Evolutionary conservation across 2,888 invertebrate species (phyloP).

Genomic region (Trileptium ribeirensis): DNA sequence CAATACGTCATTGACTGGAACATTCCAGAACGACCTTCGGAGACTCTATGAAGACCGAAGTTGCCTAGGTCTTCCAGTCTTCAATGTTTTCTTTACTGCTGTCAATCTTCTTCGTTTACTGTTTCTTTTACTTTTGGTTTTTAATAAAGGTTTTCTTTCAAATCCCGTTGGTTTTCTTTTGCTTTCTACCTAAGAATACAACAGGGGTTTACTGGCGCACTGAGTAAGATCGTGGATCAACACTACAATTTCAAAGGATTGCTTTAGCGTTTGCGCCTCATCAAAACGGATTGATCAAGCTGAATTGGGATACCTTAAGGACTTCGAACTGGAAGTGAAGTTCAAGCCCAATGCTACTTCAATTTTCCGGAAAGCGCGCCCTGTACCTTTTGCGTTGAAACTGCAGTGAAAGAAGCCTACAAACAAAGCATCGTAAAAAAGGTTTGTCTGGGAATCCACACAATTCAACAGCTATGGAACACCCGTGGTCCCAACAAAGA

Average conservation of each 20-base stretch:
- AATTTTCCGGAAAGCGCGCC: slow-evolving; percentile 2
- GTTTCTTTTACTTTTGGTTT: too few species aligned
- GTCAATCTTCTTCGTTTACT: too few species aligned
- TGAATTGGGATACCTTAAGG: background rate
- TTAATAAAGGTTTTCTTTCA: background rate
- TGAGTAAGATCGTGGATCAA: slow-evolving; percentile 4
- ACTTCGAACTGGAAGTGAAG: slow-evolving; percentile 7
- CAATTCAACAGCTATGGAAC: slow-evolving; percentile 8
- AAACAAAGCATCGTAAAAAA: background rate
- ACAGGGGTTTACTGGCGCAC: slow-evolving; percentile 11
- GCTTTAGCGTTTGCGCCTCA: too few species aligned
- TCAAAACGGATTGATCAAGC: too few species aligned
- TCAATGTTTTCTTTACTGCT: too few species aligned
- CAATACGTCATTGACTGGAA: too few species aligned
- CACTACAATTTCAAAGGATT: too few species aligned
- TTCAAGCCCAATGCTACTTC: background rate
- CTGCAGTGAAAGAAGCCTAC: background rate
- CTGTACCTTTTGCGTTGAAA: slow-evolving; percentile 2
- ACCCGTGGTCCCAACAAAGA: slow-evolving; percentile 8
- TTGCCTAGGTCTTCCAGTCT: too few species aligned
- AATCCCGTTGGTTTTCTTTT: background rate
- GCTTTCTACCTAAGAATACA: background rate
- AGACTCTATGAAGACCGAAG: too few species aligned
- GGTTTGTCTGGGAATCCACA: slow-evolving; percentile 3
- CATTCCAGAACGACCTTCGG: too few species aligned